A percentile compares a stretch with the other conserved stretches of the same genome.
Conservation (phyloP, 2,113 vertebrate genomes). For the Sebastes schlegelii region DNA sequence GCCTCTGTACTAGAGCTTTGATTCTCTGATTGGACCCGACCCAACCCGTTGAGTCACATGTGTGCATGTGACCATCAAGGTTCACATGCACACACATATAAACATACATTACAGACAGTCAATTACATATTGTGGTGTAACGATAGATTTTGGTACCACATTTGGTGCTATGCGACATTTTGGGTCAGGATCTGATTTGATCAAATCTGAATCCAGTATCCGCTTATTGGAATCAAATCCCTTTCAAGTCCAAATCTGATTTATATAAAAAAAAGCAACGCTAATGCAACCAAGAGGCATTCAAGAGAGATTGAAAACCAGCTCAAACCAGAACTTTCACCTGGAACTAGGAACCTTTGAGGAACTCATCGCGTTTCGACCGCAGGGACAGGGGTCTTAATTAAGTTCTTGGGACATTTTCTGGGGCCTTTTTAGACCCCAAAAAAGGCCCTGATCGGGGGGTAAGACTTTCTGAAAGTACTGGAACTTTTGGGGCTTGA, state of each 20-base stretch:
- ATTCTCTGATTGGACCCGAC: too few species aligned
- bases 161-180: neutral
- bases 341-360: too few species aligned
- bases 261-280: neutral
- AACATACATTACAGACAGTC: neutral
- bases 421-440: too few species aligned
- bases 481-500: too few species aligned
- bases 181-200: neutral
- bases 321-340: too few species aligned
- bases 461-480: too few species aligned
- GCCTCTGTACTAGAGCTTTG: neutral
- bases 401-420: too few species aligned
- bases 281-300: neutral
- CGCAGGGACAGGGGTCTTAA: too few species aligned
- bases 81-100: constrained; percentile 4
- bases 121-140: neutral
- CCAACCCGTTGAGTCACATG: too few species aligned
- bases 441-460: too few species aligned
- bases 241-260: neutral
- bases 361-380: too few species aligned
- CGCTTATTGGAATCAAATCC: neutral
- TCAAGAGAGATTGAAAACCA: neutral
- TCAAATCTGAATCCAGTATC: neutral
- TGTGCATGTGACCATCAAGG: too few species aligned
- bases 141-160: neutral